Conservation (phyloP, 2,888 invertebrate genomes). For the Scrobipalpa costella region DNA sequence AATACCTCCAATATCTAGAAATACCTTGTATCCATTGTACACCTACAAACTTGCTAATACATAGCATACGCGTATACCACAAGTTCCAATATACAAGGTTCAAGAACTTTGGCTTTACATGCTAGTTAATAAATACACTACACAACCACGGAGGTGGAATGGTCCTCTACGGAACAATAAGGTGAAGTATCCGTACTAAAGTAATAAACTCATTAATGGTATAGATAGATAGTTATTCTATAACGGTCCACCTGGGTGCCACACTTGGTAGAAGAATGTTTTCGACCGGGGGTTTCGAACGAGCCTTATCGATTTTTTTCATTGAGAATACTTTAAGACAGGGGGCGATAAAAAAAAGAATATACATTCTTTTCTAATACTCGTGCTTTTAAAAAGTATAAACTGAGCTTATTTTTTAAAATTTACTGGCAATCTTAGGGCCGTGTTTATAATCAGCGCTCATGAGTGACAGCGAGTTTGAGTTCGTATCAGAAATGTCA, state of each 20-base stretch:
- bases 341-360: no score
- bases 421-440: no score
- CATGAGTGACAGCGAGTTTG: no score
- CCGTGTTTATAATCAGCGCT: no score
- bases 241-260: background rate
- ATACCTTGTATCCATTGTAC: background rate
- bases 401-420: no score
- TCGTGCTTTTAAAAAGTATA: no score
- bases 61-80: background rate
- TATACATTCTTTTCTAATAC: no score
- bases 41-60: background rate
- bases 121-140: conserved; percentile 6
- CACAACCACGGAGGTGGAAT: background rate
- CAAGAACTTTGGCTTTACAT: conserved; percentile 4
- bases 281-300: no score
- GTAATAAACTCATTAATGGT: conserved; percentile 25
- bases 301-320: no score
- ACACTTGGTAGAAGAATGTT: background rate
- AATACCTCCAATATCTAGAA: no score
- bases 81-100: background rate
- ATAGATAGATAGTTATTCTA: conserved; percentile 23
- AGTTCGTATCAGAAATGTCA: no score
- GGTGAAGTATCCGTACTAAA: conserved; percentile 30
- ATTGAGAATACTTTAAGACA: no score
- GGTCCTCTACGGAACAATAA: conserved; percentile 1